phyloP scores from a whole-genome alignment of 2,797 vertebrate genomes.

The Danio jaintianensis region DNA sequence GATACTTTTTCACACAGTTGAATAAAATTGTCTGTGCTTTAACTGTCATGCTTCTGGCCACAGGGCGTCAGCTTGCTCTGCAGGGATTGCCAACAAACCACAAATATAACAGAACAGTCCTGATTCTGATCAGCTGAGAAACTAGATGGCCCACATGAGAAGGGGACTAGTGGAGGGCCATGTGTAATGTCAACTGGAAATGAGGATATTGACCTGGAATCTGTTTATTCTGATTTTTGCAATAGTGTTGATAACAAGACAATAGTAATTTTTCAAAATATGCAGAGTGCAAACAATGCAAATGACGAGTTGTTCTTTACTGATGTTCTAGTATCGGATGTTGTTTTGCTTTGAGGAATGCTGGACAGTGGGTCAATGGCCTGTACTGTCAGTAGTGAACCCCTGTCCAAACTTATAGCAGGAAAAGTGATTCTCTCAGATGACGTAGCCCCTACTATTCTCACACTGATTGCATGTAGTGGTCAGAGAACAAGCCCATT shows the following conservation, averaged over 20 bases:
- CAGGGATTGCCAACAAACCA: background rate
- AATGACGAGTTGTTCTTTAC: background rate
- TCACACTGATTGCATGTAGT: background rate
- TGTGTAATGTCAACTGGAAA: background rate
- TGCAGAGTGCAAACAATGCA: background rate
- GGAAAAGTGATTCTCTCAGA: background rate
- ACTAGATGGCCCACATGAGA: constrained; percentile 15
- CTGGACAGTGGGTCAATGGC: constrained; percentile 13
- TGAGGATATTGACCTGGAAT: background rate
- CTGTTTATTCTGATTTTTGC: background rate
- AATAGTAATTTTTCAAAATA: background rate
- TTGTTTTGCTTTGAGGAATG: background rate
- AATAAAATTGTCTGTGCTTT: background rate
- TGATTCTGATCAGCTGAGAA: background rate
- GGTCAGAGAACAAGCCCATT: background rate
- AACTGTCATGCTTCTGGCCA: constrained; percentile 7
- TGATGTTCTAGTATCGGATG: background rate
- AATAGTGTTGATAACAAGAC: background rate
- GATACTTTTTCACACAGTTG: background rate
- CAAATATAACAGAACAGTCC: too few relatives aligned
- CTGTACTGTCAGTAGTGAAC: background rate
- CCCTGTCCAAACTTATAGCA: background rate
- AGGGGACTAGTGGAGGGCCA: constrained; percentile 3
- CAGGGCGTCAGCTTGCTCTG: background rate
- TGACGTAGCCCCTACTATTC: background rate